Evolutionary conservation across 2,113 vertebrate genomes (phyloP).

Genomic region (Monarcha castaneiventris): DNA sequence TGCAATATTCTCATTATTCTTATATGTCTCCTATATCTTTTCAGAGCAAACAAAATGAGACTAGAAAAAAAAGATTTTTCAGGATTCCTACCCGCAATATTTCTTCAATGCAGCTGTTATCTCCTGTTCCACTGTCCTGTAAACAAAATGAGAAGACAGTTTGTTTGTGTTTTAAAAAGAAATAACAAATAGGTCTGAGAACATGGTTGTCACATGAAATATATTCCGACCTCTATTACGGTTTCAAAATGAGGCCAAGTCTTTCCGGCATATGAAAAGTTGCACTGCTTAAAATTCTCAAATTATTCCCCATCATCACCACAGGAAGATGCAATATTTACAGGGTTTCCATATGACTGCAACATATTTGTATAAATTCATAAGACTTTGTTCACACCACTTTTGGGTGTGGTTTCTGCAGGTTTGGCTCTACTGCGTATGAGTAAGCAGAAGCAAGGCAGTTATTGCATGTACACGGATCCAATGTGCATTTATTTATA

Average conservation of each 20-base stretch:
- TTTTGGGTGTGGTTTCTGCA: neutral
- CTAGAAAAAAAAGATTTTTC: neutral
- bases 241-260: constrained; percentile 7
- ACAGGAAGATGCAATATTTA: neutral
- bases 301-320: neutral
- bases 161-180: constrained; percentile 38
- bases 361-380: neutral
- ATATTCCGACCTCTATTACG: neutral
- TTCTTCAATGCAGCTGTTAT: constrained; percentile 83
- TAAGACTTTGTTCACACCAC: neutral
- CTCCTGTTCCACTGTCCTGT: constrained; percentile 81
- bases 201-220: constrained; percentile 14
- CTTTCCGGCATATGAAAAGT: neutral
- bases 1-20: neutral
- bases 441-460: neutral
- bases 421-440: neutral
- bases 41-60: neutral
- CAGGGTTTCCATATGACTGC: neutral
- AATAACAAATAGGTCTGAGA: constrained; percentile 23
- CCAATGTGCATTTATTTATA: neutral
- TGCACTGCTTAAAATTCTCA: neutral
- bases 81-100: constrained; percentile 81
- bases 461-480: neutral
- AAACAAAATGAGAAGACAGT: constrained; percentile 63
- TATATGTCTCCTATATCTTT: neutral